Base-by-base conservation (phyloP, 2,797 vertebrate genomes). In the Catharus ustulatus region DNA sequence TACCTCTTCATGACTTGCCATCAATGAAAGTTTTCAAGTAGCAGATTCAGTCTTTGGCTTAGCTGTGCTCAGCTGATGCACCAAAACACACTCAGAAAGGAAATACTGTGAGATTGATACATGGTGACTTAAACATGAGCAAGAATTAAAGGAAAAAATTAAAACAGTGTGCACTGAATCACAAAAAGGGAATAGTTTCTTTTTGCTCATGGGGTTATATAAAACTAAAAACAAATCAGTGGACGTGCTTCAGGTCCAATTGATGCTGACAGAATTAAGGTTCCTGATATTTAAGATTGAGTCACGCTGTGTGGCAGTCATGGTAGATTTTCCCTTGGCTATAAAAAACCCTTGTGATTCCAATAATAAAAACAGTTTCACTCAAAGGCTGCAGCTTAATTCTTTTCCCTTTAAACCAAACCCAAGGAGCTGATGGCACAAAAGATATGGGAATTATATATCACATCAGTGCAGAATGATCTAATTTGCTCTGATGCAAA, bases 401-500 rank as follows among this genome's bases (percentile, higher is more conserved):
- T 97, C 94, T 96, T 97, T 91, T 95, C 81, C 90, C 93, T 93
- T 93, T 88, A 90, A 95, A 90, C 75, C 54, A 94, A 96, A 94
- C 81, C 67, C 68, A 68, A 95, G 83, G 86, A 97, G 77, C 71
- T 97, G 97, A 97, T 95, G 94, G 86, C 94, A 89, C 90, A 92
- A 94, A 90, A 88, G 88, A 96, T 96, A 95, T 1, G 10, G 90
- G 80, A 96, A 95, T 94, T 97, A 95, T 89, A 30, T 87, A 88
- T 83, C 96, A 90, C 84, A 93, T 96, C 89, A 94, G 76, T 92
- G 80, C 91, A 87, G 92, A 94, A 87, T 58, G 66, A 96, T 96
- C 95, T 97, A 95, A 97, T 97, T 96, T 96, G 77, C 83, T 95
- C 32, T 86, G 89, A 95, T 95, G 90, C 79, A 78, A 92, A 94